Evolutionary conservation across 2,797 vertebrate species (phyloP), one percentile per base, ranked within the genome.

Genomic region (Crocodylus rhombifer): DNA sequence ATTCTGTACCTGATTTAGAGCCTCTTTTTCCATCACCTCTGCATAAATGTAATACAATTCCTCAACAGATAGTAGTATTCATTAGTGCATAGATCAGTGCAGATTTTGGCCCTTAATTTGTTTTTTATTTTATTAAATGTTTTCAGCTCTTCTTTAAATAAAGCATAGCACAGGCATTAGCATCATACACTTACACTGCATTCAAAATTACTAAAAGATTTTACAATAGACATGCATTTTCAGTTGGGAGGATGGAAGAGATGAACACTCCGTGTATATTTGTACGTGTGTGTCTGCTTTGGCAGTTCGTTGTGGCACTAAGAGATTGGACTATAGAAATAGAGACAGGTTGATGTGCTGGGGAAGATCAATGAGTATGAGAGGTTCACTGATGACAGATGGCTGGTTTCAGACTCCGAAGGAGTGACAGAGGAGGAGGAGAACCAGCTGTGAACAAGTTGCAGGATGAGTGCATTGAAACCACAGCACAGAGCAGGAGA

Each of bases 381-480:
- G 96, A 97, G 94, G 96, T 97, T 97, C 95, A 89, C 79, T 95
- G 94, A 95, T 97, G 94, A 97, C 96, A 97, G 97, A 97, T 96
- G 96, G 96, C 96, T 97, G 96, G 95, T 97, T 97, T 97, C 95
- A 73, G 86, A 95, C 95, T 96, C 95, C 23, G 94, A 97, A 97
- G 91, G 92, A 93, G 81, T 94, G 95, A 94, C 93, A 95, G 93
- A 96, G 94, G 91, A 97, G 95, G 95, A 97, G 96, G 96, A 97
- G 96, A 95, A 96, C 96, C 95, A 97, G 94, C 94, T 97, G 96
- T 94, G 96, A 97, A 84, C 2, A 28, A 96, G 93, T 90, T 96
- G 90, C 94, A 87, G 88, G 90, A 92, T 95, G 93, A 97, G 89
- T 88, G 75, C 90, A 84, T 95, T 96, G 93, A 89, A 97, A 82